Percentiles rank a stretch among this genome's conserved stretches.
These are phyloP conservation scores for Augochlora pura DNA, from an alignment of 1,140 invertebrate genomes.

Conservation along the genomic window DNA sequence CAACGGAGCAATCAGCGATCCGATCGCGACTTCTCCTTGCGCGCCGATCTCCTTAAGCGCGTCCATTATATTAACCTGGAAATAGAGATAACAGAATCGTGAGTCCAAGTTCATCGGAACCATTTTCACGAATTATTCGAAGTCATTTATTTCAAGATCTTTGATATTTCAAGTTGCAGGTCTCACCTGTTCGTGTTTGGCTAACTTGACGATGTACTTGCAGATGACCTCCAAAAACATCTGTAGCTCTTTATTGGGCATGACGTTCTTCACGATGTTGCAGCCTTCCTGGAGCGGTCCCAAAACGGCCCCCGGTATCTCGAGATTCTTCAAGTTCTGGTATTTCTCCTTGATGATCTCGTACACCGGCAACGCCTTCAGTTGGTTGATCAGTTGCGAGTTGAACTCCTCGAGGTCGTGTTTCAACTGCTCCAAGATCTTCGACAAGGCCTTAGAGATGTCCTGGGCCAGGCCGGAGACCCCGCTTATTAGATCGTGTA, in stretches of 20 bases:
- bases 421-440: conserved; percentile 76
- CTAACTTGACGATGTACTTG: conserved; percentile 82
- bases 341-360: conserved; percentile 81
- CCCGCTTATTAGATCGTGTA: conserved; percentile 83
- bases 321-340: conserved; percentile 61
- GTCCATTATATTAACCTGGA: conserved; percentile 80
- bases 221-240: conserved; percentile 80
- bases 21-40: conserved; percentile 76
- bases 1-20: conserved; percentile 75
- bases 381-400: conserved; percentile 78
- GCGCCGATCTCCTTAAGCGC: conserved; percentile 81
- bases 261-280: conserved; percentile 76
- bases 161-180: no score
- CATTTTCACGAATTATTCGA: no score
- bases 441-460: conserved; percentile 78
- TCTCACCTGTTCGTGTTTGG: conserved; percentile 69
- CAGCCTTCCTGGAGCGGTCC: conserved; percentile 79
- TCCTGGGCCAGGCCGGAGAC: conserved; percentile 81
- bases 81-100: not conserved
- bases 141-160: no score
- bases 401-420: conserved; percentile 79
- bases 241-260: conserved; percentile 83
- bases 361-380: conserved; percentile 81
- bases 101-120: no score
- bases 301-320: conserved; percentile 80